Evolutionary conservation across 2,888 invertebrate genomes (phyloP).

Genomic region (Acanthacorydalis orientalis): DNA sequence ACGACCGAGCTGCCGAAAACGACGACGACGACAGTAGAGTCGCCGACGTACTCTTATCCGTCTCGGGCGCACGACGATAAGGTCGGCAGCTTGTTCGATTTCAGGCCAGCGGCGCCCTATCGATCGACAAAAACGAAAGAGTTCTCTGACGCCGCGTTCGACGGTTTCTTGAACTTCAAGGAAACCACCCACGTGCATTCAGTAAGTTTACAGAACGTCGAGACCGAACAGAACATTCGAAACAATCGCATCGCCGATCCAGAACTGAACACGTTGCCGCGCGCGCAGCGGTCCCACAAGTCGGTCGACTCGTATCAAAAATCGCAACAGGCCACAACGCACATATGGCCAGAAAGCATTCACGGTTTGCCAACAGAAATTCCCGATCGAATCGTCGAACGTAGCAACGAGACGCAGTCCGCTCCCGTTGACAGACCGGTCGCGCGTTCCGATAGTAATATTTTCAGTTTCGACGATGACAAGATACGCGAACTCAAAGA

Average conservation of each 20-base stretch:
- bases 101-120: background rate
- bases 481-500: conserved; percentile 55
- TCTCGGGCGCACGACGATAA: background rate
- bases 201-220: conserved; percentile 52
- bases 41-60: background rate
- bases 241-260: conserved; percentile 31
- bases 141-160: background rate
- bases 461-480: conserved; percentile 62
- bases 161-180: conserved; percentile 20
- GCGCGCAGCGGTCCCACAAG: conserved; percentile 16
- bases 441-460: conserved; percentile 49
- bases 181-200: conserved; percentile 45
- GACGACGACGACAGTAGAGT: background rate
- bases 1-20: background rate
- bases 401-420: conserved; percentile 9
- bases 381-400: conserved; percentile 25
- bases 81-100: background rate
- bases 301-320: conserved; percentile 3
- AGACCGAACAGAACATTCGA: conserved; percentile 42
- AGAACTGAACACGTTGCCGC: conserved; percentile 32
- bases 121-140: background rate
- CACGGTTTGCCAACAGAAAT: conserved; percentile 34
- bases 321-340: conserved; percentile 22
- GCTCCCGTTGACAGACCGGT: conserved; percentile 36
- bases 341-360: conserved; percentile 39